These are phyloP conservation scores for Drosophila insularis DNA, from an alignment of 1,140 invertebrate genomes.

Conservation along the genomic window DNA sequence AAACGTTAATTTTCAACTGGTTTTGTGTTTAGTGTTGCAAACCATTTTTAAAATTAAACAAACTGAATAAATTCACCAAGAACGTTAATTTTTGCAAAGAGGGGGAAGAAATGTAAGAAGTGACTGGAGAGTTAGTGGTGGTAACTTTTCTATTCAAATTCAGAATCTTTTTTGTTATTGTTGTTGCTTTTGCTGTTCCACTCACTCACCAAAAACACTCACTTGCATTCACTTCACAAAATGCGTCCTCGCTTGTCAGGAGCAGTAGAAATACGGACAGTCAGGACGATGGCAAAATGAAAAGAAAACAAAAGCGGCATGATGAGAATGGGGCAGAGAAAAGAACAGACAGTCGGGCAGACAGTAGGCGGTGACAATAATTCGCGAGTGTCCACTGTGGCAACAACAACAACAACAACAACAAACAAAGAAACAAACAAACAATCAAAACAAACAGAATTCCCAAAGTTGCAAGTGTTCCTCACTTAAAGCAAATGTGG, in stretches of 20 bases:
- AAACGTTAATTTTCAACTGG: too few species aligned
- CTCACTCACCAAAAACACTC: slow-evolving; percentile 6
- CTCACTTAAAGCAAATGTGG: slow-evolving; percentile 1
- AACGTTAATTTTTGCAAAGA: too few species aligned
- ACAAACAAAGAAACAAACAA: neutral
- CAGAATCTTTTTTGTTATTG: neutral
- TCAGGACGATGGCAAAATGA: slow-evolving; percentile 2
- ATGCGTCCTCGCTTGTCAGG: slow-evolving; percentile 7
- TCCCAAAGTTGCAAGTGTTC: slow-evolving; percentile 1
- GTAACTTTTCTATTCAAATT: slow-evolving; percentile 1
- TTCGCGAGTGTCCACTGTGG: slow-evolving; percentile 6
- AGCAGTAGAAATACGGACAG: neutral
- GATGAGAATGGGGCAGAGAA: neutral
- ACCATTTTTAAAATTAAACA: too few species aligned
- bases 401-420: neutral
- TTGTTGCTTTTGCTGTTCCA: neutral
- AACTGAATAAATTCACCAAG: too few species aligned
- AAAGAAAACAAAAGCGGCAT: neutral
- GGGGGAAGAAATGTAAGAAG: too few species aligned
- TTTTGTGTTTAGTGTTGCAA: too few species aligned
- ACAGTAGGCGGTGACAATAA: neutral
- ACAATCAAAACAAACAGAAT: neutral
- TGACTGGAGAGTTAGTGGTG: too few species aligned
- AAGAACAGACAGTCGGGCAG: neutral
- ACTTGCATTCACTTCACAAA: slow-evolving; percentile 8